Percentiles rank a stretch among this genome's conserved stretches.
Conservation (phyloP, 2,113 vertebrate species). For the Trachemys scripta region DNA sequence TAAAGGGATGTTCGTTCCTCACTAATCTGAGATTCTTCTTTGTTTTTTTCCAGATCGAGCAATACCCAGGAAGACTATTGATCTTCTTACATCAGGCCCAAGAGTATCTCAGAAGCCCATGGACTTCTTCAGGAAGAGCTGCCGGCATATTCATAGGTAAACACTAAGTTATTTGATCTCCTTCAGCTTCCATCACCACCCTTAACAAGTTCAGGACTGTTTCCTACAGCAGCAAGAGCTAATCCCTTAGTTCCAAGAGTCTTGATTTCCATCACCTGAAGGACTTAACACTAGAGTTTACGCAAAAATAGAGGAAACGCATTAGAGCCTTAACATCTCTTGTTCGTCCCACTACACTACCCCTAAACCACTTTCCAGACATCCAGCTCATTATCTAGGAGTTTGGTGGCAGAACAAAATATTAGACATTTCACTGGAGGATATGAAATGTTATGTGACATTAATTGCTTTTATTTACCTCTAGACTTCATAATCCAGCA, state of each 20-base stretch:
- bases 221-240: neutral
- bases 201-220: neutral
- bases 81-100: neutral
- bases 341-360: neutral
- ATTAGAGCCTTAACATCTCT: neutral
- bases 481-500: neutral
- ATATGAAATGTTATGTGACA: neutral
- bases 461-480: neutral
- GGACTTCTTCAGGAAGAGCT: neutral
- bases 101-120: neutral
- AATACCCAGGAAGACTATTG: neutral
- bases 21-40: neutral
- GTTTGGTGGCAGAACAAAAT: neutral
- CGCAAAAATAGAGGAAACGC: neutral
- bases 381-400: neutral
- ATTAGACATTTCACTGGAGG: neutral
- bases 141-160: neutral
- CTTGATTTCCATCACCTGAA: neutral
- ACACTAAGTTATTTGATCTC: neutral
- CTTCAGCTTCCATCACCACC: neutral
- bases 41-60: conserved; percentile 3
- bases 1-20: neutral
- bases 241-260: neutral
- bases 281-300: neutral
- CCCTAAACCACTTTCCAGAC: neutral